Evolutionary conservation across 2,888 invertebrate genomes (phyloP), one percentile per base, ranked within the genome.

Genomic region (Linyphia triangularis): DNA sequence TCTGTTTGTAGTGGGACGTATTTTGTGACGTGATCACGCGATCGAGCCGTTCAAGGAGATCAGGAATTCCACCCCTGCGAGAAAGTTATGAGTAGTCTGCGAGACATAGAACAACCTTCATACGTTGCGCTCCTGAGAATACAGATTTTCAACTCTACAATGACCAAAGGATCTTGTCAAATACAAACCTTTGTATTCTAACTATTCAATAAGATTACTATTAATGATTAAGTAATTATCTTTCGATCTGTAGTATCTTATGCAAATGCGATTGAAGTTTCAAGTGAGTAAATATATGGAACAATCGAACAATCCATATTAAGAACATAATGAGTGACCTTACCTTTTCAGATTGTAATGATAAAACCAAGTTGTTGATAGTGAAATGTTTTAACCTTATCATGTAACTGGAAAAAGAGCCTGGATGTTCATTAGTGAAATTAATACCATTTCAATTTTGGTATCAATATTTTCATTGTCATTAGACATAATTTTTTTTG

Each of bases 71-170:
- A 77, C 24, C 16, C 22, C 40, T 24, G 13, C 9, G 61, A 77
- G 43, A 43, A 43, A 43, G 43, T 10, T 3, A n/a, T n/a, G n/a
- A n/a, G n/a, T n/a, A n/a, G n/a, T n/a, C 43, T 16, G 2, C 3
- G 9, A 43, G 9, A 43, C 43, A 43, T 9, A 4, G 16, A 43
- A 33, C 33, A 67, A 30, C 67, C 67, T 67, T 67, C 67, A 16
- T 16, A 10, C 57, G 73, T 30, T 73, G 28, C 57, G 73, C 73
- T 73, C 73, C 57, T 26, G 13, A 51, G 73, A 73, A 57, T 73
- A 57, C 57, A 7, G 57, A 73, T 57, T 73, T 26, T 28, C n/a
- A 43, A 16, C 43, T 43, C 43, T 10, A 13, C 43, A 43, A 33
- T 33, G 16, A 16, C 16, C 43, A 3, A 16, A 43, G 43, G 43